Base-by-base conservation (phyloP, 2,113 vertebrate species). In the Bambusicola thoracicus region DNA sequence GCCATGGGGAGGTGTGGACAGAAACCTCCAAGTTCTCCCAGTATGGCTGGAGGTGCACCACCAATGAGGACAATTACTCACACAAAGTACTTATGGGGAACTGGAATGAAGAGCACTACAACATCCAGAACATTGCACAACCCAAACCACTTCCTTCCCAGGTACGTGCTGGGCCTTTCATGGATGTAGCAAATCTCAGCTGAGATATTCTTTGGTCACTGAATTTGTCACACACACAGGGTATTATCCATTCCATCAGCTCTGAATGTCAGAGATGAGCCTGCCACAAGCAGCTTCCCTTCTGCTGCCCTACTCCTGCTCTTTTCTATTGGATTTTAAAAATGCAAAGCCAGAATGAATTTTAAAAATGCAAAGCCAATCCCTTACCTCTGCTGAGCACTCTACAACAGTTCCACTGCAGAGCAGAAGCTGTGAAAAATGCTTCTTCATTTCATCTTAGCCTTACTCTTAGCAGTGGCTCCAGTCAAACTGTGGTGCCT, bases 31-130 rank as follows among this genome's bases (percentile, higher is more conserved):
- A 98, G 77, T 97, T 98, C 78, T 92, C 53, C 58, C 97, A 97
- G 89, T 97, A 95, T 27, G 98, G 98, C 61, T 98, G 98, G 97
- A 96, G 97, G 78, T 97, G 96, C 43, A 95, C 88, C 55, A 98
- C 96, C 66, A 97, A 95, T 38, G 97, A 98, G 80, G 95, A 98
- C 66, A 59, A 94, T 25, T 98, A 97, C 67, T 94, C 95, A 5
- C 40, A 66, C 17, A 66, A 55, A 65, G 98, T 97, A 15, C 95
- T 98, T 21, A 83, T 96, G 11, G 98, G 97, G 32, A 98, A 98
- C 94, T 98, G 98, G 98, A 97, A 95, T 24, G 97, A 98, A 73
- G 96, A 98, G 77, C 94, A 89, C 43, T 97, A 93, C 7, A 90
- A 98, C 72, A 70, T 96, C 41, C 65, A 68, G 69, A 93, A 88